These are phyloP conservation scores for Acanthisitta chloris DNA, from an alignment of 2,113 vertebrate species.

Conservation along the genomic window DNA sequence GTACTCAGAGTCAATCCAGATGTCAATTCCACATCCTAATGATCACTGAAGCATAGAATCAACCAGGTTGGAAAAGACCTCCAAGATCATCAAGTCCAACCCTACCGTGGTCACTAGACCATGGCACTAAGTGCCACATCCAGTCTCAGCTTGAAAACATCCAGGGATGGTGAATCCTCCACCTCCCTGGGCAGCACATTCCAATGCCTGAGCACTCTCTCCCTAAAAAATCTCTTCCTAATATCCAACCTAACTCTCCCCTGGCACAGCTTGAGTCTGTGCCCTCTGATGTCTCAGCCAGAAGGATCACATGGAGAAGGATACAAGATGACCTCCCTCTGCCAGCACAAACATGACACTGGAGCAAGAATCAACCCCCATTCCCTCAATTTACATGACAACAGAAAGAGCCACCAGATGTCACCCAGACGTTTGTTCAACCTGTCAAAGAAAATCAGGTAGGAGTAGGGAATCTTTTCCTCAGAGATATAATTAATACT, in stretches of 20 bases:
- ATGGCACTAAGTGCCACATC: too few species aligned
- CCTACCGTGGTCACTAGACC: too few species aligned
- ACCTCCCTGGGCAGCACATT: too few species aligned
- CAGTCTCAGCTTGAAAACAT: too few species aligned
- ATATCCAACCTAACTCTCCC: too few species aligned
- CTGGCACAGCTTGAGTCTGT: too few species aligned
- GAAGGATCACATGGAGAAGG: neutral
- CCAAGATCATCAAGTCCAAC: too few species aligned
- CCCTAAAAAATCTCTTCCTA: too few species aligned
- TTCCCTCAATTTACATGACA: neutral
- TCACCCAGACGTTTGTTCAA: neutral
- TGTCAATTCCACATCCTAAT: neutral
- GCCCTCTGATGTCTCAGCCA: neutral
- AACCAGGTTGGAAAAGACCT: too few species aligned
- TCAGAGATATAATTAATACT: neutral
- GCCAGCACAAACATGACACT: neutral
- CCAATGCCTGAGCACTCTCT: too few species aligned
- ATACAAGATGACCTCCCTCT: neutral
- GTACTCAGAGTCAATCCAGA: neutral
- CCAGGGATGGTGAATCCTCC: too few species aligned
- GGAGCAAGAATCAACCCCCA: neutral
- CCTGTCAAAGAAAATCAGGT: neutral
- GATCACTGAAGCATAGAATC: too few species aligned
- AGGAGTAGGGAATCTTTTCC: neutral
- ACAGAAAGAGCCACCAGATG: neutral